Evolutionary conservation across 1,140 invertebrate species (phyloP).

Genomic region (Halesus radiatus): DNA sequence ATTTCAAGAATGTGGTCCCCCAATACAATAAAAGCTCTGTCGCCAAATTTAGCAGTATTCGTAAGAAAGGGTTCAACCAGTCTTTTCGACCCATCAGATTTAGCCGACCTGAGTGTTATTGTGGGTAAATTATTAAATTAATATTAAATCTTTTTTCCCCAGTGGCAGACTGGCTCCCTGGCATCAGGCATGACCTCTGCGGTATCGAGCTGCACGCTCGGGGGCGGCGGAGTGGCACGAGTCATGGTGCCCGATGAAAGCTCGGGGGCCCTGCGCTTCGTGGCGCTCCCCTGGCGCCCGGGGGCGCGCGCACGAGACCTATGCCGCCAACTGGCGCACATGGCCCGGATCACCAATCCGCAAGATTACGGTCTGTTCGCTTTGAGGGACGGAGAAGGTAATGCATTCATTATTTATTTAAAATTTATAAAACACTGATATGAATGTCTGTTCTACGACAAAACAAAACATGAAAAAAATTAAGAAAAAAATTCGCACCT

Average conservation of each 20-base stretch:
- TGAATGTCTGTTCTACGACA: too few relatives aligned
- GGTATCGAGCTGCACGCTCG: conserved; percentile 20
- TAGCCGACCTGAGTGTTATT: too few relatives aligned
- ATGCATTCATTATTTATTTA: too few relatives aligned
- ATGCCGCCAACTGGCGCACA: conserved; percentile 93
- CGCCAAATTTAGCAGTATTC: too few relatives aligned
- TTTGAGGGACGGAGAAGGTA: conserved; percentile 90
- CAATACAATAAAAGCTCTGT: too few relatives aligned
- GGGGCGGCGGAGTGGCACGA: conserved; percentile 76
- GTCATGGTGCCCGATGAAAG: conserved; percentile 94
- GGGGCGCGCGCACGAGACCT: conserved; percentile 93
- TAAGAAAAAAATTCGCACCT: too few relatives aligned
- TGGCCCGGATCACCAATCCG: conserved; percentile 93
- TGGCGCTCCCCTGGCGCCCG: conserved; percentile 90
- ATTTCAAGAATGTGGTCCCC: too few relatives aligned
- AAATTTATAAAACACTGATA: too few relatives aligned
- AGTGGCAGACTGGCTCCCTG: conserved; percentile 69
- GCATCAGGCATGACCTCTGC: conserved; percentile 53
- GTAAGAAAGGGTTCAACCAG: too few relatives aligned
- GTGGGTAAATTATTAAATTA: too few relatives aligned
- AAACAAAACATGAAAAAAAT: too few relatives aligned
- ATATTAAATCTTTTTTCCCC: conserved; percentile 33
- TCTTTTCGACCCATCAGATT: too few relatives aligned
- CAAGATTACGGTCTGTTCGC: conserved; percentile 97
- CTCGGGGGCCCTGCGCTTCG: conserved; percentile 90